Base-by-base conservation (phyloP, 2,888 invertebrate genomes). In the Eretmocerus hayati region DNA sequence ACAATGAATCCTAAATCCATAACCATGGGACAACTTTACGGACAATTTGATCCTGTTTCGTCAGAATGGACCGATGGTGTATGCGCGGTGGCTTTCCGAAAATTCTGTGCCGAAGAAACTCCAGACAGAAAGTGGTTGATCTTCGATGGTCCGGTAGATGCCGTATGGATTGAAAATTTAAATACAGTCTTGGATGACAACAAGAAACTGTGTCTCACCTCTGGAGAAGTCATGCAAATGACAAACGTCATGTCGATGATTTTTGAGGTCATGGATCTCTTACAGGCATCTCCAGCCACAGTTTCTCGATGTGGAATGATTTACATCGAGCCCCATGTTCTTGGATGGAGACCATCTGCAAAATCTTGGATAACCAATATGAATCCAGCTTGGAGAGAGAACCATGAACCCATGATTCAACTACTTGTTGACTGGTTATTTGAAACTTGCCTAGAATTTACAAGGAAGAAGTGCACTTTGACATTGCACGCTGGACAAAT, bases 51-150 rank as follows among this genome's bases (percentile, higher is more conserved):
- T 75, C 87, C 88, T 0, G 79, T 88, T 40, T 90, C 93, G 0
- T 90, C 90, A 59, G 93, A 94, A 74, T 91, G 91, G 90, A 84
- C 83, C 1, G 91, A 91, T 68, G 91, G 91, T 5, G 83, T 94
- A 23, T 84, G 88, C 30, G 85, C 90, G 0, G 83, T 81, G 3
- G 83, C 85, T 71, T 90, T 87, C 72, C 74, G 93, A 62, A 77
- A 80, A 63, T 85, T 84, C 73, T 86, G 87, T 9, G 79, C 80
- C 42, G 85, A 87, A 16, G 82, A 85, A 23, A 81, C 81, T 0
- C 78, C 82, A 1, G 83, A 87, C 58, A 77, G 84, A 52, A 93
- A 93, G 72, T 94, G 93, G 93, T 81, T 95, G 36, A 84, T 95
- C 44, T 93, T 95, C 69, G 90, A 91, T 69, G 91, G 91, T 1